phyloP scores from a whole-genome alignment of 1,140 invertebrate genomes.

The Macrosteles quadrilineatus region DNA sequence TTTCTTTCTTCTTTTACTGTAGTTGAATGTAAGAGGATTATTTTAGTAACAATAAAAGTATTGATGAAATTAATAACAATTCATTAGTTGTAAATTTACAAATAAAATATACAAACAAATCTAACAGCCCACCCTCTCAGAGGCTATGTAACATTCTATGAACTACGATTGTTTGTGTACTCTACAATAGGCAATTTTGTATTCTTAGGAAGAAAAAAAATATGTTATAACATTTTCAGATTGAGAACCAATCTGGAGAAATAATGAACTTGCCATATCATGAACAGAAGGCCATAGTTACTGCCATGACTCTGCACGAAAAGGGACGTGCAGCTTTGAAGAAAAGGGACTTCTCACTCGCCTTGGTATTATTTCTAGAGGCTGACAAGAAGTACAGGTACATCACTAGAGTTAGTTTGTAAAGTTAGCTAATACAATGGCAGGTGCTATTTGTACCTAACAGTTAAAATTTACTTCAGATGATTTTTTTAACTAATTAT shows the following conservation, averaged over 20 bases:
- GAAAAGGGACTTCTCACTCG: constrained; percentile 63
- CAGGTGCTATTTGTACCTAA: too few species aligned
- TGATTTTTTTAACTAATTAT: too few species aligned
- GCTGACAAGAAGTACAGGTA: constrained; percentile 73
- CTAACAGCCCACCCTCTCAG: background rate
- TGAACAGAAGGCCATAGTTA: constrained; percentile 66
- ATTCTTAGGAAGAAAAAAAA: background rate
- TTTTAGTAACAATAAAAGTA: background rate
- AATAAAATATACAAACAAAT: constrained; percentile 10
- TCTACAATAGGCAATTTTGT: background rate
- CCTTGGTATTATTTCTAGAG: constrained; percentile 71
- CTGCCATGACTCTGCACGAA: constrained; percentile 76
- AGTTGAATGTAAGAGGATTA: background rate
- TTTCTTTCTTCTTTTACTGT: background rate
- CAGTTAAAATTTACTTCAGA: too few species aligned
- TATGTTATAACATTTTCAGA: constrained; percentile 55
- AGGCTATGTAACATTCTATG: background rate
- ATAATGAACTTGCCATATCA: constrained; percentile 63
- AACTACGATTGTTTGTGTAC: constrained; percentile 17
- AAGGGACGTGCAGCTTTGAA: constrained; percentile 68
- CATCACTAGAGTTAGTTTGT: constrained; percentile 7
- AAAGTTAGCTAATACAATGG: too few species aligned
- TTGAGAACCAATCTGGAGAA: constrained; percentile 77
- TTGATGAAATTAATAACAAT: background rate
- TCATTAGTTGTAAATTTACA: background rate